phyloP scores from a whole-genome alignment of 2,797 vertebrate species.

The Phylloscopus collybita region DNA sequence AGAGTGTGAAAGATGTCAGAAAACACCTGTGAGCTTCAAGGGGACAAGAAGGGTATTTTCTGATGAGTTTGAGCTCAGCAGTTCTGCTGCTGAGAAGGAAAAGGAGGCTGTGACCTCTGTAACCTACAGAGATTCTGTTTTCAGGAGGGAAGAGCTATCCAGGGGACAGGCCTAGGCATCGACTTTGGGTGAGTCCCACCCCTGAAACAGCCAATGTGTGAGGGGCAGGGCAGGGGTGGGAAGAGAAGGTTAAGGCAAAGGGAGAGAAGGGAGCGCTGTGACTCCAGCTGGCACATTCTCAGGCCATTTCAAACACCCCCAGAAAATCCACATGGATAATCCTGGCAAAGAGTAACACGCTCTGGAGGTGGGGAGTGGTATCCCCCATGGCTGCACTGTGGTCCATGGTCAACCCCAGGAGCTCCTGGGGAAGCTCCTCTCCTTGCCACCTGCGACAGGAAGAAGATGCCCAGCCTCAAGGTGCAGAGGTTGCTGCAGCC shows the following conservation, averaged over 20 bases:
- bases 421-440: background rate
- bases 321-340: background rate
- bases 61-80: background rate
- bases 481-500: background rate
- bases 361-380: background rate
- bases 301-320: background rate
- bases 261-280: background rate
- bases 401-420: background rate
- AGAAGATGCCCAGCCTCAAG: background rate
- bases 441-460: background rate
- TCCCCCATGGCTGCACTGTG: background rate
- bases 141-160: background rate
- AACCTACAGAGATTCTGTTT: background rate
- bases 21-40: background rate
- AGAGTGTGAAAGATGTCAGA: background rate
- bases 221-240: background rate
- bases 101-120: background rate
- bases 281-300: background rate
- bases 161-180: background rate
- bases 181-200: background rate
- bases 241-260: background rate
- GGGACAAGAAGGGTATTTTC: background rate
- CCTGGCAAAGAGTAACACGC: rapidly evolving
- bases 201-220: background rate
- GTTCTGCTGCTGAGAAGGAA: background rate